These are phyloP conservation scores for Oncorhynchus gorbuscha DNA, from an alignment of 2,113 vertebrate genomes.

Conservation along the genomic window DNA sequence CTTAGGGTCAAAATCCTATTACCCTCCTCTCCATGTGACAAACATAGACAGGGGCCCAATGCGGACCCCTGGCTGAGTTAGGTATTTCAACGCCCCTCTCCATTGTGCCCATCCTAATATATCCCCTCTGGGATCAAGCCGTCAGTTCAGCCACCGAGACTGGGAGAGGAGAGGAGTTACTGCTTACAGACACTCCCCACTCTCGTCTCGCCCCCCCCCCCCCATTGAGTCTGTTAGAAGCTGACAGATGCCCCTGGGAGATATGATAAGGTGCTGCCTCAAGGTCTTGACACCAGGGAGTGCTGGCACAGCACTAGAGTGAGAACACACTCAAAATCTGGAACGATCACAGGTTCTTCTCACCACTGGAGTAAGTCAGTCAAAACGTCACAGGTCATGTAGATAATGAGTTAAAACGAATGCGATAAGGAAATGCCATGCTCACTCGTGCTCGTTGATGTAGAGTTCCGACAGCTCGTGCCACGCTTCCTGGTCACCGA, in stretches of 20 bases:
- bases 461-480: constrained; percentile 98
- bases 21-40: constrained; percentile 71
- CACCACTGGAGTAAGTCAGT: neutral
- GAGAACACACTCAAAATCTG: neutral
- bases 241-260: constrained; percentile 10
- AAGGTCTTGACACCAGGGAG: neutral
- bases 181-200: neutral
- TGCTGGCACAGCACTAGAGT: constrained; percentile 1
- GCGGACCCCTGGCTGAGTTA: constrained; percentile 63
- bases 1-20: constrained; percentile 74
- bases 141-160: constrained; percentile 35
- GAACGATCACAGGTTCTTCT: neutral
- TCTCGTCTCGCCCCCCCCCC: neutral
- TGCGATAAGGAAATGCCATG: constrained; percentile 2
- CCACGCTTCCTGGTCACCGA: constrained; percentile 98
- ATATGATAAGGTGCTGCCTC: neutral
- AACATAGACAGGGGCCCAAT: constrained; percentile 64
- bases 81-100: constrained; percentile 61
- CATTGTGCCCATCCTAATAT: constrained; percentile 50
- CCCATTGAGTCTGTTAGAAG: constrained; percentile 10
- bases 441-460: constrained; percentile 99
- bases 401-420: neutral
- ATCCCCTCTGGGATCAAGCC: constrained; percentile 54
- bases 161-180: constrained; percentile 7
- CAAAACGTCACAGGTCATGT: neutral